A percentile compares a stretch with the other conserved stretches of the same genome.
Conservation (phyloP, 2,797 vertebrate genomes). For the Ptychobarbus kaznakovi region DNA sequence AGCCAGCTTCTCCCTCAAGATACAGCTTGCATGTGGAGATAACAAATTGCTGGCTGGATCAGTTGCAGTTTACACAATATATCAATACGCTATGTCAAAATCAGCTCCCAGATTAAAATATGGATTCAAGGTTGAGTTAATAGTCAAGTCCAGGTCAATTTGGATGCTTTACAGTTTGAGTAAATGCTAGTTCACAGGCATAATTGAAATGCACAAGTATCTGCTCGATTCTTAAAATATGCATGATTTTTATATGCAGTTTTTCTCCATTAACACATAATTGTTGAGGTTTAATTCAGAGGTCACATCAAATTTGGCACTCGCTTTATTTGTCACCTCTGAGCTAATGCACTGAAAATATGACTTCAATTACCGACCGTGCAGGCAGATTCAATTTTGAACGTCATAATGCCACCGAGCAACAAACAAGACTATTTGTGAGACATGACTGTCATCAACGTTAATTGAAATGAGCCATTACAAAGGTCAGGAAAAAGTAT, state of each 20-base stretch:
- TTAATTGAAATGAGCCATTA: background rate
- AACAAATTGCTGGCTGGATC: constrained; percentile 27
- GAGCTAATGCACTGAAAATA: constrained; percentile 35
- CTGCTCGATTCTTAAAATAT: background rate
- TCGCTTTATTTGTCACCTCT: constrained; percentile 2
- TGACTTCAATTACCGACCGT: constrained; percentile 21
- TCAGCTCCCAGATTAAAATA: constrained; percentile 7
- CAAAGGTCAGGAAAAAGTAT: background rate
- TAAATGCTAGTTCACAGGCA: background rate
- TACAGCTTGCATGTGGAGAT: constrained; percentile 34
- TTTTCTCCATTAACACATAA: constrained; percentile 26
- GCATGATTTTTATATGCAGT: background rate
- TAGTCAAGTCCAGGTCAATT: background rate
- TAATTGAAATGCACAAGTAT: background rate
- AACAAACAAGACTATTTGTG: constrained; percentile 52
- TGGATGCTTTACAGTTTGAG: background rate
- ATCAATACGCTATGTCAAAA: constrained; percentile 29
- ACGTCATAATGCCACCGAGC: constrained; percentile 57
- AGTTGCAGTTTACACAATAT: constrained; percentile 16
- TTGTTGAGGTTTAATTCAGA: constrained; percentile 30
- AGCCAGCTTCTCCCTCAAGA: background rate
- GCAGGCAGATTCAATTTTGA: constrained; percentile 15
- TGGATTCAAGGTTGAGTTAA: background rate
- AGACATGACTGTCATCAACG: constrained; percentile 2
- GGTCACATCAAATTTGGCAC: constrained; percentile 30